Evolutionary conservation across 2,797 vertebrate species (phyloP), one percentile per base, ranked within the genome.

Genomic region (Trichosurus vulpecula): DNA sequence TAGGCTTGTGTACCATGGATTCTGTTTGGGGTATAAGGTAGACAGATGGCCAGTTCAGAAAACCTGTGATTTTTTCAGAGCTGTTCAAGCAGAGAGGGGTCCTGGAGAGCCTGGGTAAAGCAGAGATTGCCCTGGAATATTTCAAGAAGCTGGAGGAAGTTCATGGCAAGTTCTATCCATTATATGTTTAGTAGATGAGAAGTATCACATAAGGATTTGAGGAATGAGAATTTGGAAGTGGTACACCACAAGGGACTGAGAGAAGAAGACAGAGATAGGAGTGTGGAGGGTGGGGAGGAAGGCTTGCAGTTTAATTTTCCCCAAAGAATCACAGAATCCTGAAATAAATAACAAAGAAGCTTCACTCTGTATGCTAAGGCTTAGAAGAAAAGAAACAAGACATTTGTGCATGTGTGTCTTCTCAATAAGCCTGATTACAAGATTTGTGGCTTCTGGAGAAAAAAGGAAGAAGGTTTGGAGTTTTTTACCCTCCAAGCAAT

Each of bases 401-500:
- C 74, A 11, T 27, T 27, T 27, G 41, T 25, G 19, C 6, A 81
- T 3, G 8, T 81, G n/a, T 87, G 22, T 51, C 74, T 51, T 87
- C 41, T 87, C 41, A 27, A 0, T 87, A 87, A 87, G 19, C 74
- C 74, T 29, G 74, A 27, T 19, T 19, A 41, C 19, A 27, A 81
- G n/a, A 41, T 51, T 27, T 47, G 41, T 87, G 25, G n/a, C 41
- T 87, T 27, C 25, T 87, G 41, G 19, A 92, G 89, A 93, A 2
- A 11, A 55, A n/a, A 66, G 92, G 93, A 30, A 61, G 29, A 22
- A n/a, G 0, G 74, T 90, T 91, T 94, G 27, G 5, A 16, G 22
- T 94, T 93, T 55, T 3, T n/a, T 90, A 19, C 2, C 9, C 90
- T 52, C 52, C 52, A 81, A 90, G 54, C 90, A 96, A 95, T 90